These are phyloP conservation scores for Artibeus lituratus DNA, from an alignment of 2,797 vertebrate species.

Conservation along the genomic window DNA sequence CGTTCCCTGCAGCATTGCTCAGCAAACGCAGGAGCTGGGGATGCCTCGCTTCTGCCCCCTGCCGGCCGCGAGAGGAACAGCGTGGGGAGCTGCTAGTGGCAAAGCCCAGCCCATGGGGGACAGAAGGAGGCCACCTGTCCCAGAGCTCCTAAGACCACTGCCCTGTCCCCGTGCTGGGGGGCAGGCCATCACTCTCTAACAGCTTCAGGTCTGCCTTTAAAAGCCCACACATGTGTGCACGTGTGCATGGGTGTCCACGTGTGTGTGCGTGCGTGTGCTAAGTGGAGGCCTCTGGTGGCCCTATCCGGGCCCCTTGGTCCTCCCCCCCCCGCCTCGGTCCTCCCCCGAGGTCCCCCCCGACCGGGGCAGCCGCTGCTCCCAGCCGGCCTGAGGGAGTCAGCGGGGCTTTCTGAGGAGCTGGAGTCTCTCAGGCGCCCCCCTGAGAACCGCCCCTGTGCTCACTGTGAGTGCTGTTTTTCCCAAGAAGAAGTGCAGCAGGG, in stretches of 20 bases:
- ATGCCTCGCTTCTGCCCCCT: not conserved
- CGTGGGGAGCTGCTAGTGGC: not conserved
- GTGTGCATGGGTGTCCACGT: too few relatives aligned
- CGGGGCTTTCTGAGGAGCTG: not conserved
- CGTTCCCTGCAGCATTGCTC: not conserved
- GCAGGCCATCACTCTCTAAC: not conserved
- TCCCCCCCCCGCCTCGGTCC: too few relatives aligned
- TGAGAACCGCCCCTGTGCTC: not conserved
- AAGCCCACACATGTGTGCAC: not conserved
- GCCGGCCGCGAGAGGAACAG: not conserved
- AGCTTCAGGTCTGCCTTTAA: not conserved
- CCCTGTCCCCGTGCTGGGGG: not conserved
- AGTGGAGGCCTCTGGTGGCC: not conserved
- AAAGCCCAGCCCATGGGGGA: not conserved
- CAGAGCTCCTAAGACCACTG: too few relatives aligned
- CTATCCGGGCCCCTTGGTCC: not conserved
- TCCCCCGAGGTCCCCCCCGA: too few relatives aligned
- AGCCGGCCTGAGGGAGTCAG: not conserved
- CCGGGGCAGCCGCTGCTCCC: not conserved
- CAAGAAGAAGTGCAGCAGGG: too few relatives aligned
- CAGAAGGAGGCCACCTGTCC: not conserved
- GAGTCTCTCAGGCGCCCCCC: not conserved
- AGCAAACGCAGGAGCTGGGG: not conserved
- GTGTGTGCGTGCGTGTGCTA: too few relatives aligned
- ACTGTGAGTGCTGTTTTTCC: not conserved